Base-by-base conservation (phyloP, 1,140 invertebrate species). In the Sarcophaga peregrina region DNA sequence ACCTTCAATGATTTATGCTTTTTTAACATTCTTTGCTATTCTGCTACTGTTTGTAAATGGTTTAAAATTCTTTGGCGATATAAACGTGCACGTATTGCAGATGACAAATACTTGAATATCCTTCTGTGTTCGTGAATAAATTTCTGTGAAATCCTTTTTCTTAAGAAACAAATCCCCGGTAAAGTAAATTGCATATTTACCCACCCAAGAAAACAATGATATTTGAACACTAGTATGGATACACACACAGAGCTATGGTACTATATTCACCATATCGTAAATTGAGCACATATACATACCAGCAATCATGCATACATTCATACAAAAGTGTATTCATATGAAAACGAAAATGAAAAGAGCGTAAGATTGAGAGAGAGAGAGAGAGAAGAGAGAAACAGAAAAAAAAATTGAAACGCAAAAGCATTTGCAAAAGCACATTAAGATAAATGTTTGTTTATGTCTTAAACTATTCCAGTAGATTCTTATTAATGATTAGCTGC, bases 71-170 rank as follows among this genome's bases (percentile, higher is more conserved):
- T 47, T 20, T 48, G 9, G n/a, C 46, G 47, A 75, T 17, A 47
- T 75, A 68, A 68, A 68, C 62, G 73, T 75, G 73, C 45, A 75
- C 45, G 73, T 48, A 76, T 78, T 50, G 75, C 75, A 78, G 75
- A 47, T 78, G 75, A 78, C 75, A 78, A 50, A 78, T 78, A 78
- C 37, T 52, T 78, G 8, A 78, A 78, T 17, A 78, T 78, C 75
- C 75, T 78, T 48, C 4, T 37, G 17, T 68, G 62, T 68, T 68
- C 47, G 75, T 78, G 75, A 78, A 78, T 78, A 78, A 78, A 68
- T 68, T 68, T 68, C 62, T 68, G 17, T 68, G 62, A 68, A 68
- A 68, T 68, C 62, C 62, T 68, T 68, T 68, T 68, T 68, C 62
- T 68, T 68, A 20, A 8, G n/a, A 17, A 68, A 68, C 62, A 68